phyloP scores from a whole-genome alignment of 2,113 vertebrate species.

The Crotalus helleri region DNA sequence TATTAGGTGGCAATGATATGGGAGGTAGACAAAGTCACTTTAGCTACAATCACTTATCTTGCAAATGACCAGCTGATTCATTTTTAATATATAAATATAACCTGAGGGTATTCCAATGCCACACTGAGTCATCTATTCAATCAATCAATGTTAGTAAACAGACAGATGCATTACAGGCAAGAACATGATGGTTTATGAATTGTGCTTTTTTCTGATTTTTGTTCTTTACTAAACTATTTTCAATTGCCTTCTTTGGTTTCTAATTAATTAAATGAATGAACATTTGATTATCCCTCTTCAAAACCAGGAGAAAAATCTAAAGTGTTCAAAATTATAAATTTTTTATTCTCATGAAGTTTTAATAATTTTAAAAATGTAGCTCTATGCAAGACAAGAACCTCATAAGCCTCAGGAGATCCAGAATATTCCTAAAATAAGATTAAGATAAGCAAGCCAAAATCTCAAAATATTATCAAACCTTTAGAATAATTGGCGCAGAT shows the following conservation, averaged over 20 bases:
- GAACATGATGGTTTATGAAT: not conserved
- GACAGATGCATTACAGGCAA: not conserved
- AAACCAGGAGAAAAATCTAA: not conserved
- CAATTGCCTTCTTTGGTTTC: not conserved
- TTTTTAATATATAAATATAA: not conserved
- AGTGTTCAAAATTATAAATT: too few relatives aligned
- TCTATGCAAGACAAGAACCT: too few relatives aligned
- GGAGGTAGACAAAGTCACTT: not conserved
- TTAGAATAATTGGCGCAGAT: too few relatives aligned
- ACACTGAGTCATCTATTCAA: not conserved
- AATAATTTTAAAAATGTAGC: too few relatives aligned
- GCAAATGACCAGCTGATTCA: not conserved
- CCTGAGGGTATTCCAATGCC: not conserved
- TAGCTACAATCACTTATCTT: not conserved
- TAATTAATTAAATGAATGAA: not conserved
- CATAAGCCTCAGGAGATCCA: too few relatives aligned
- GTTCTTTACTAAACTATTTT: not conserved
- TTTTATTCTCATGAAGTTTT: too few relatives aligned
- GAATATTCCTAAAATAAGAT: too few relatives aligned
- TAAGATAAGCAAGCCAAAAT: too few relatives aligned
- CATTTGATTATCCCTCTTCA: not conserved
- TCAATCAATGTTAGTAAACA: not conserved
- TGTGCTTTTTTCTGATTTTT: not conserved
- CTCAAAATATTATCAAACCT: too few relatives aligned
- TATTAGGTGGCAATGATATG: not conserved